Percentiles rank a stretch among this genome's conserved stretches.
These are phyloP conservation scores for Ptilonorhynchus violaceus DNA, from an alignment of 2,113 vertebrate genomes.

Conservation along the genomic window DNA sequence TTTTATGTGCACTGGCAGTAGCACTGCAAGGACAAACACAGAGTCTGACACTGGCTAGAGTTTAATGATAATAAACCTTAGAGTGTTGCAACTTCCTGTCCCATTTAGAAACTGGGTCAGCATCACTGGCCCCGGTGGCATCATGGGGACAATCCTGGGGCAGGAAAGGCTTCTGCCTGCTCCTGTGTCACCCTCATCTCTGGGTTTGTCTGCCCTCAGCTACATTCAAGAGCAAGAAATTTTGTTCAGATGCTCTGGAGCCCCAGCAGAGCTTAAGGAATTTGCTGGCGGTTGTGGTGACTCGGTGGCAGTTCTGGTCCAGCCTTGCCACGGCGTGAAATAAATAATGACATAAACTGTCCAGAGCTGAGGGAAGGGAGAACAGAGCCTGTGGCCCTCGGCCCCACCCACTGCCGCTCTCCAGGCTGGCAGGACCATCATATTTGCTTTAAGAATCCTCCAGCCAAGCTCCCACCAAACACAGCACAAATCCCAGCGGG, in stretches of 20 bases:
- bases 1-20: not conserved
- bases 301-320: not conserved
- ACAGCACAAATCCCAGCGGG: fast-evolving
- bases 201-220: not conserved
- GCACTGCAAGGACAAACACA: not conserved
- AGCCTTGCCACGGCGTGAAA: not conserved
- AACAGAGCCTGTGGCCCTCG: not conserved
- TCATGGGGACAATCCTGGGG: not conserved
- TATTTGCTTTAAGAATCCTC: not conserved
- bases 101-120: not conserved
- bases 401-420: not conserved
- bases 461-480: not conserved
- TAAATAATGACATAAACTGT: not conserved
- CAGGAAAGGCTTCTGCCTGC: not conserved
- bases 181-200: not conserved
- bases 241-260: not conserved
- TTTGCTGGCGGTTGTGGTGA: fast-evolving
- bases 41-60: not conserved
- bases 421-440: fast-evolving
- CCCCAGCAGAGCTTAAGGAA: not conserved
- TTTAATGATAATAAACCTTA: not conserved
- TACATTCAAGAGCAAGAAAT: not conserved
- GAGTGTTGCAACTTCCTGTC: not conserved
- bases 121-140: fast-evolving
- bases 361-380: not conserved